Percentiles rank a stretch among this genome's conserved stretches.
Conservation (phyloP, 92 coral and sea anemone species). For the Heliopora coerulea region DNA sequence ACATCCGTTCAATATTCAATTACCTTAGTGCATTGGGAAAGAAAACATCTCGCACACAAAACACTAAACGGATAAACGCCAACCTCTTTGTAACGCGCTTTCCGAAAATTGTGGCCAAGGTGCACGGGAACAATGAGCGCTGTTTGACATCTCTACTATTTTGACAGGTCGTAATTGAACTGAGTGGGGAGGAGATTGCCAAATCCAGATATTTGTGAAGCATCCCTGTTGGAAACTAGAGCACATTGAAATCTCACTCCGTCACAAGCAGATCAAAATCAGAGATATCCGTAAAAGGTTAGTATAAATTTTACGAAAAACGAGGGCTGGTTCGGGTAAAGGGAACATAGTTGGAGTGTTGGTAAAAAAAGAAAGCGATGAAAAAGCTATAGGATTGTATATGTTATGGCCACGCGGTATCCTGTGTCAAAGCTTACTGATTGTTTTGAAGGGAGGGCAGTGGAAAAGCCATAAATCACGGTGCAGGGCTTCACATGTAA, state of each 20-base stretch:
- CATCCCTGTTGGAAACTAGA: constrained; percentile 28
- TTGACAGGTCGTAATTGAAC: constrained; percentile 45
- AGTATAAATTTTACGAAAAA: constrained; percentile 18
- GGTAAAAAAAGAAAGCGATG: constrained; percentile 1
- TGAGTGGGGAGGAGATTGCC: constrained; percentile 40
- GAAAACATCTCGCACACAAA: background rate
- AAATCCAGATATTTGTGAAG: constrained; percentile 37
- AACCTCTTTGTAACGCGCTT: background rate
- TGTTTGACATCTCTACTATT: constrained; percentile 29
- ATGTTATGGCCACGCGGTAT: constrained; percentile 34
- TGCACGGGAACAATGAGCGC: constrained; percentile 33
- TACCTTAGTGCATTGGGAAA: background rate
- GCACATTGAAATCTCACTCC: constrained; percentile 41
- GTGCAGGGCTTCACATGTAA: background rate
- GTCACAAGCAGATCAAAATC: constrained; percentile 20
- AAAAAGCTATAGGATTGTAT: too few relatives aligned
- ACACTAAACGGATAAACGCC: background rate
- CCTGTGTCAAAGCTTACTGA: background rate
- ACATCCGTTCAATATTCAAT: background rate
- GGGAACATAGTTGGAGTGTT: constrained; percentile 1
- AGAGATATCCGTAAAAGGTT: constrained; percentile 33
- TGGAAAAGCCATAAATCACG: constrained; percentile 40
- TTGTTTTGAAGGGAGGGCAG: constrained; percentile 34
- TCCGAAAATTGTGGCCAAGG: constrained; percentile 4
- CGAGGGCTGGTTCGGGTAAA: too few relatives aligned